A percentile compares a stretch with the other conserved stretches of the same genome.
These are phyloP conservation scores for Erpobdella octoculata DNA, from an alignment of 2,888 invertebrate species.

Conservation along the genomic window DNA sequence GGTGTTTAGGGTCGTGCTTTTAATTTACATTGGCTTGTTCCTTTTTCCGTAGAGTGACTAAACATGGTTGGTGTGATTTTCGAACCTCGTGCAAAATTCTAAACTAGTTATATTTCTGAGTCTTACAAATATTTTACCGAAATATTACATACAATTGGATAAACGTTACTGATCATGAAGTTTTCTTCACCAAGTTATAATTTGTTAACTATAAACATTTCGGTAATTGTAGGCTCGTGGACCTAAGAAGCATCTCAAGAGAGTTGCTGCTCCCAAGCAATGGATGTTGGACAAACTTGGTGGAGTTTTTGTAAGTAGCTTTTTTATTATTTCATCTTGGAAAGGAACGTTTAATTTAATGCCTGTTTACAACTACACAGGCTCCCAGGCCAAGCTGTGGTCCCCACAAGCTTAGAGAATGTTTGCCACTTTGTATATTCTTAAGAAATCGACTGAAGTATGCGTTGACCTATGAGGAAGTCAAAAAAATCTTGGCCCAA, in stretches of 20 bases:
- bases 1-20: too few relatives aligned
- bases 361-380: conserved; percentile 39
- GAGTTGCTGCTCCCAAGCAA: conserved; percentile 95
- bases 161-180: too few relatives aligned
- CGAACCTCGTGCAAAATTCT: too few relatives aligned
- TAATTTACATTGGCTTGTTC: too few relatives aligned
- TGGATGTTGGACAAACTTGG: conserved; percentile 99
- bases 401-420: conserved; percentile 94
- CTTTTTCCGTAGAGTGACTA: too few relatives aligned
- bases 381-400: conserved; percentile 95
- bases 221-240: conserved; percentile 70
- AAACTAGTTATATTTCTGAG: too few relatives aligned
- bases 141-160: too few relatives aligned
- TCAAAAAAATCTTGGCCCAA: conserved; percentile 95
- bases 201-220: too few relatives aligned
- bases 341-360: not conserved
- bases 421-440: conserved; percentile 88
- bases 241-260: conserved; percentile 98
- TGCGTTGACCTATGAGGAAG: conserved; percentile 90
- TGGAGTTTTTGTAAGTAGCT: conserved; percentile 68
- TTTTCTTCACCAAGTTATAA: too few relatives aligned
- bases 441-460: conserved; percentile 94
- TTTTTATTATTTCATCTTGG: not conserved
- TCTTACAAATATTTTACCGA: too few relatives aligned
- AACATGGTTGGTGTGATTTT: too few relatives aligned